phyloP scores from a whole-genome alignment of 1,140 invertebrate species.

The Tetragnatha versicolor region DNA sequence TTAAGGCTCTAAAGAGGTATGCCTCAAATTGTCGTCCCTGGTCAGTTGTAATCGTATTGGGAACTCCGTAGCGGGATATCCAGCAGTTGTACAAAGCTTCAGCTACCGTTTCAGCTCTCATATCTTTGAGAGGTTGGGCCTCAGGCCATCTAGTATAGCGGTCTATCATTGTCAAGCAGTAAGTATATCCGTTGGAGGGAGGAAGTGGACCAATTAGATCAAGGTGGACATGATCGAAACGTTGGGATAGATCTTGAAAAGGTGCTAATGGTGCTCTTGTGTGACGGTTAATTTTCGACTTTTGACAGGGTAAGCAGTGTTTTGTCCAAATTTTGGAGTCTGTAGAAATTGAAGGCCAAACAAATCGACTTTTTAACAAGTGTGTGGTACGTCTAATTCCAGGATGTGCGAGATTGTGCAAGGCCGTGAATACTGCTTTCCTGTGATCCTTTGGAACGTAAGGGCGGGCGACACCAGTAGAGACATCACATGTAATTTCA shows the following conservation, averaged over 20 bases:
- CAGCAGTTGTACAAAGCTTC: conserved; percentile 60
- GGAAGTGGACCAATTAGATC: conserved; percentile 67
- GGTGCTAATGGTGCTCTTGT: conserved; percentile 33
- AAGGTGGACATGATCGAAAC: conserved; percentile 65
- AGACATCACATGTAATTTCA: conserved; percentile 26
- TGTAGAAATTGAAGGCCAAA: conserved; percentile 37
- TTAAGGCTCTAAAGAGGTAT: conserved; percentile 59
- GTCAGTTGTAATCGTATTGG: conserved; percentile 61
- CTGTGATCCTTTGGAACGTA: conserved; percentile 30
- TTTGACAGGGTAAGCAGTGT: conserved; percentile 40
- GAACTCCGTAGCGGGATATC: conserved; percentile 61
- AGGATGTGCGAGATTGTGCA: conserved; percentile 41
- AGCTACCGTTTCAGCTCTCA: conserved; percentile 62
- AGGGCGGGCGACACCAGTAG: background rate
- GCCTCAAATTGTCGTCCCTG: conserved; percentile 65
- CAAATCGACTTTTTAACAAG: conserved; percentile 5
- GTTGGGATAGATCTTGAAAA: background rate
- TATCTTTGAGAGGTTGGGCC: conserved; percentile 62
- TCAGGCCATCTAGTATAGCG: conserved; percentile 65
- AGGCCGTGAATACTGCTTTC: conserved; percentile 3
- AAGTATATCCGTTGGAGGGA: conserved; percentile 59
- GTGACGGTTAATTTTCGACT: conserved; percentile 42
- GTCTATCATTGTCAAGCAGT: conserved; percentile 65
- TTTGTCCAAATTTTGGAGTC: conserved; percentile 1
- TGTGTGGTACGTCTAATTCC: conserved; percentile 15